These are phyloP conservation scores for Ditula angustiorana DNA, from an alignment of 2,888 invertebrate species.

Conservation along the genomic window DNA sequence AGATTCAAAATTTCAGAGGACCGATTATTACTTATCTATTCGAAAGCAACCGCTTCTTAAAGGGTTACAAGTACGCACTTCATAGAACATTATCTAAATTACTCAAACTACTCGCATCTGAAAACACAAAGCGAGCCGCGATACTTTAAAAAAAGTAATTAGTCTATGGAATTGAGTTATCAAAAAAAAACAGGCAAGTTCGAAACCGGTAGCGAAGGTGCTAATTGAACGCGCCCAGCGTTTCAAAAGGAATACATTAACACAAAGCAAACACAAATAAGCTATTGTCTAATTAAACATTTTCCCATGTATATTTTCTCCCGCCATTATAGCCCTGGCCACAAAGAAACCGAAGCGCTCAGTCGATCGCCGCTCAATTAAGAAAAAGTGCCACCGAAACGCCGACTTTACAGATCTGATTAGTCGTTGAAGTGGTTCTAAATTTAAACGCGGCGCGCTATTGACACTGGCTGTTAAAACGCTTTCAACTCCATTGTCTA, in stretches of 20 bases:
- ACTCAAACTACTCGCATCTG: constrained; percentile 64
- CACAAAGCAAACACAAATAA: constrained; percentile 84
- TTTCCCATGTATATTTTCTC: constrained; percentile 75
- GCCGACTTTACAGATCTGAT: constrained; percentile 82
- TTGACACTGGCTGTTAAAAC: constrained; percentile 72
- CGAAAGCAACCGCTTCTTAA: constrained; percentile 59
- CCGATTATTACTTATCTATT: constrained; percentile 67
- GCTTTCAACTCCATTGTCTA: constrained; percentile 75
- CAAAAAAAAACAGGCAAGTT: constrained; percentile 65
- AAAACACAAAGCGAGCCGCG: constrained; percentile 46
- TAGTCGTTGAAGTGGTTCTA: constrained; percentile 81
- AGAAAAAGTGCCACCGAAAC: constrained; percentile 59
- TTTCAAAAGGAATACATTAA: constrained; percentile 81
- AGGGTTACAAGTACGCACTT: constrained; percentile 73
- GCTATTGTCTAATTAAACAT: constrained; percentile 85
- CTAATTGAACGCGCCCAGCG: constrained; percentile 72
- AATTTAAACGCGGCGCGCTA: constrained; percentile 76
- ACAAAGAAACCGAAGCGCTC: constrained; percentile 71
- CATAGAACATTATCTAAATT: constrained; percentile 69
- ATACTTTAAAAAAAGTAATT: constrained; percentile 51
- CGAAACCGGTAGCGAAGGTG: constrained; percentile 76
- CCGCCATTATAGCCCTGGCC: constrained; percentile 56
- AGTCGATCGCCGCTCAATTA: constrained; percentile 62
- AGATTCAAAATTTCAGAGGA: constrained; percentile 47
- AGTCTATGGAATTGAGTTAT: constrained; percentile 71